Evolutionary conservation across 2,113 vertebrate species (phyloP).

Genomic region (Corydoras sp.): DNA sequence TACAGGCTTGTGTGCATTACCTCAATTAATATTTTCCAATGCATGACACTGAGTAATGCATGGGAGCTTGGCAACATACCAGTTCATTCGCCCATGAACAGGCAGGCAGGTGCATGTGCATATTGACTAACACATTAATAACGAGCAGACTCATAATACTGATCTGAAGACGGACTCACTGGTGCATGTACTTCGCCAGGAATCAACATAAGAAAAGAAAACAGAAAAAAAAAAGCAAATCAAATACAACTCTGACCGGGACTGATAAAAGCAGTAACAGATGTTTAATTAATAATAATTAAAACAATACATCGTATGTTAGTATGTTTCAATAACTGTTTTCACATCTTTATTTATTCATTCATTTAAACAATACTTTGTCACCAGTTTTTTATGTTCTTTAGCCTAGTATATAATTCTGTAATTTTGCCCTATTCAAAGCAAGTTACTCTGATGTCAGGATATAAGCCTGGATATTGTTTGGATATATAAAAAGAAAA

Average conservation of each 20-base stretch:
- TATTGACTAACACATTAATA: slow-evolving; percentile 38
- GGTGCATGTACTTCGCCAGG: slow-evolving; percentile 11
- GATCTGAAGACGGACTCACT: slow-evolving; percentile 6
- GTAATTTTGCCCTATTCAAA: too few relatives aligned
- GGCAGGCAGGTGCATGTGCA: slow-evolving; percentile 25
- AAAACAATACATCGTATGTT: too few relatives aligned
- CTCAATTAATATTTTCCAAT: slow-evolving; percentile 1
- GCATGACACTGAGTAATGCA: neutral
- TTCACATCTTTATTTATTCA: too few relatives aligned
- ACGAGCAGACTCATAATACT: slow-evolving; percentile 16
- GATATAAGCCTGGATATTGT: too few relatives aligned
- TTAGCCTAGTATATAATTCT: too few relatives aligned
- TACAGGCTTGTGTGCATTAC: neutral
- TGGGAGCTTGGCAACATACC: slow-evolving; percentile 16
- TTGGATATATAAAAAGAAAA: neutral
- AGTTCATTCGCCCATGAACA: slow-evolving; percentile 16
- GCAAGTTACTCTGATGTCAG: too few relatives aligned
- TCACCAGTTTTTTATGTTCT: too few relatives aligned
- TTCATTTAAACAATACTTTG: too few relatives aligned
- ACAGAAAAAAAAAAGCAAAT: neutral
- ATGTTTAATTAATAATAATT: neutral
- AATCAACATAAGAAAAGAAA: slow-evolving; percentile 5
- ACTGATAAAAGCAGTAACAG: neutral
- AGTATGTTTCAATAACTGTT: neutral
- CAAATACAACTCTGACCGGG: neutral